phyloP scores from a whole-genome alignment of 1,140 invertebrate genomes.

The Drosophila simulans region DNA sequence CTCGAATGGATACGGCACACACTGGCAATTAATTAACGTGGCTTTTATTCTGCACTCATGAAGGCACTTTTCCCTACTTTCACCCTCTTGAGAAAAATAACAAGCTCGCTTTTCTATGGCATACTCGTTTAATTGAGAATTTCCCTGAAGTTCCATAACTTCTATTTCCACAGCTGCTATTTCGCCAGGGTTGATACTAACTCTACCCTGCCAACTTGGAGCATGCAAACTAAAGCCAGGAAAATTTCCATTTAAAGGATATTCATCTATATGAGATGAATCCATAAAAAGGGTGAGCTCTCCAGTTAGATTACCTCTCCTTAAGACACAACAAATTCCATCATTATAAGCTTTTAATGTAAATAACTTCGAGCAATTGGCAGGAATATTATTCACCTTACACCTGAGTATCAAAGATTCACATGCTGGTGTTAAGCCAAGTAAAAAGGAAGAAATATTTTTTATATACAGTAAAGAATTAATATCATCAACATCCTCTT shows the following conservation, averaged over 20 bases:
- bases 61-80: constrained; percentile 17
- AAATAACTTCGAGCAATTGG: constrained; percentile 53
- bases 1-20: constrained; percentile 38
- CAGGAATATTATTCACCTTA: constrained; percentile 4
- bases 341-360: constrained; percentile 1
- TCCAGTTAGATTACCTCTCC: constrained; percentile 4
- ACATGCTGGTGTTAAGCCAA: constrained; percentile 48
- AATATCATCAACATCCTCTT: constrained; percentile 6
- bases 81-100: constrained; percentile 39
- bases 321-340: constrained; percentile 51
- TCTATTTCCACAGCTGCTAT: constrained; percentile 26
- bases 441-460: constrained; percentile 27
- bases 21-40: constrained; percentile 46
- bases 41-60: constrained; percentile 33
- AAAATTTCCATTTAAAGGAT: constrained; percentile 15
- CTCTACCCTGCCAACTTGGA: constrained; percentile 41
- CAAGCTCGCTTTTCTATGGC: constrained; percentile 18
- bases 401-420: constrained; percentile 41
- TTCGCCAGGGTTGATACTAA: constrained; percentile 35
- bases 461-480: background rate
- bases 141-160: constrained; percentile 28
- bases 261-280: constrained; percentile 47
- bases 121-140: constrained; percentile 21
- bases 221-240: constrained; percentile 45
- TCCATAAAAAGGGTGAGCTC: constrained; percentile 41